Percentiles rank a stretch among this genome's conserved stretches.
phyloP scores from a whole-genome alignment of 30 jellyfish, hydroid and myxozoan genomes.

The Turritopsis rubra region DNA sequence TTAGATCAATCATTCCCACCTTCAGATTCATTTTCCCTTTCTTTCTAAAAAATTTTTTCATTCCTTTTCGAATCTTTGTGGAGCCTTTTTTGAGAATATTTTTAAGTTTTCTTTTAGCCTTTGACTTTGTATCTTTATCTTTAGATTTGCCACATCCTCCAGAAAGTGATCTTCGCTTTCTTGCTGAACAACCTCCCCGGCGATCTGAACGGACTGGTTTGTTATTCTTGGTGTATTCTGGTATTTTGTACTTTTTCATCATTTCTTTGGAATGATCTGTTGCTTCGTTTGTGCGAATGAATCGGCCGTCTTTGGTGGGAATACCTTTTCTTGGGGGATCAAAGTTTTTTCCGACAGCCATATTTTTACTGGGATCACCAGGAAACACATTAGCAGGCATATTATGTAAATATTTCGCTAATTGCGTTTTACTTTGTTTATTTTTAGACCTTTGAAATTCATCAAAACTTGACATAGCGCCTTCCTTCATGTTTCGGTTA shows the following conservation, averaged over 20 bases:
- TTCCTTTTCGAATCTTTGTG: neutral
- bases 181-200: constrained; percentile 3
- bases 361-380: neutral
- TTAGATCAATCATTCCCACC: neutral
- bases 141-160: neutral
- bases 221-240: too few relatives aligned
- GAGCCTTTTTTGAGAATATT: too few relatives aligned
- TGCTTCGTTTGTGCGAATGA: neutral
- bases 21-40: too few relatives aligned
- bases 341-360: neutral
- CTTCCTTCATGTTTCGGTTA: neutral
- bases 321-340: neutral
- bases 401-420: neutral
- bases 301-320: neutral
- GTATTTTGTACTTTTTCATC: neutral
- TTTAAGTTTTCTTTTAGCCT: neutral
- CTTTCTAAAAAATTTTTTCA: neutral
- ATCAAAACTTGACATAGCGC: too few relatives aligned
- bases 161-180: neutral
- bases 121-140: neutral
- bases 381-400: neutral
- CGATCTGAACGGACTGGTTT: neutral
- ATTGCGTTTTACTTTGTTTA: too few relatives aligned
- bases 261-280: neutral
- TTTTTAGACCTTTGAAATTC: neutral